Evolutionary conservation across 2,888 invertebrate genomes (phyloP).

Genomic region (Helobdella robusta): DNA sequence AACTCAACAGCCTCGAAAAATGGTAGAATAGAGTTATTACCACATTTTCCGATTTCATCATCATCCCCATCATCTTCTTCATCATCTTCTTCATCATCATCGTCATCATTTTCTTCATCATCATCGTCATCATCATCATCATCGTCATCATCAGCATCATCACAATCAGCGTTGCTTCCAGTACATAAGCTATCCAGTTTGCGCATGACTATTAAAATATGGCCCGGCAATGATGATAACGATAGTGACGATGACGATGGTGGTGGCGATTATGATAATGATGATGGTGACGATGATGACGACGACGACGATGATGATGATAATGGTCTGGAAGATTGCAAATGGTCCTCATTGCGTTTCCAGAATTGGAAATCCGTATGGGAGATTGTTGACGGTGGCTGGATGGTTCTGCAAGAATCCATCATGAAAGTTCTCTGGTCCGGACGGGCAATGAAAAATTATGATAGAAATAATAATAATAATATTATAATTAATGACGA

Average conservation of each 20-base stretch:
- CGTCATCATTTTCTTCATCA: not conserved
- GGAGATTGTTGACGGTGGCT: too few species aligned
- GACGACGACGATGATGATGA: not conserved
- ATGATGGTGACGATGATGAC: conserved; percentile 9
- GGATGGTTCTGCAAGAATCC: too few species aligned
- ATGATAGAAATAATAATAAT: not conserved
- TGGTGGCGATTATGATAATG: not conserved
- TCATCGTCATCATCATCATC: not conserved
- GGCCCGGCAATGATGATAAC: not conserved
- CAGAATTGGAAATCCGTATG: too few species aligned
- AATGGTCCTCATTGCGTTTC: not conserved
- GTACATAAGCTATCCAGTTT: too few species aligned
- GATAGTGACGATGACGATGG: conserved; percentile 3
- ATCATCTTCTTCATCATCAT: not conserved
- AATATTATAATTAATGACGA: not conserved
- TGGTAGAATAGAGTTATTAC: too few species aligned
- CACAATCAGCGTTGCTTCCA: not conserved
- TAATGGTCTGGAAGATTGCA: not conserved
- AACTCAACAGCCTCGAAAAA: too few species aligned
- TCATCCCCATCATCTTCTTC: not conserved
- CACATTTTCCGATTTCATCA: not conserved
- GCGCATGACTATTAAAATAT: not conserved
- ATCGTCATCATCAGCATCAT: not conserved
- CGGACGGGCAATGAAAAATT: too few species aligned
- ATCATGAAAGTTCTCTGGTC: too few species aligned